These are phyloP conservation scores for Strigamia crassipes DNA, from an alignment of 2,888 invertebrate genomes.

Conservation along the genomic window DNA sequence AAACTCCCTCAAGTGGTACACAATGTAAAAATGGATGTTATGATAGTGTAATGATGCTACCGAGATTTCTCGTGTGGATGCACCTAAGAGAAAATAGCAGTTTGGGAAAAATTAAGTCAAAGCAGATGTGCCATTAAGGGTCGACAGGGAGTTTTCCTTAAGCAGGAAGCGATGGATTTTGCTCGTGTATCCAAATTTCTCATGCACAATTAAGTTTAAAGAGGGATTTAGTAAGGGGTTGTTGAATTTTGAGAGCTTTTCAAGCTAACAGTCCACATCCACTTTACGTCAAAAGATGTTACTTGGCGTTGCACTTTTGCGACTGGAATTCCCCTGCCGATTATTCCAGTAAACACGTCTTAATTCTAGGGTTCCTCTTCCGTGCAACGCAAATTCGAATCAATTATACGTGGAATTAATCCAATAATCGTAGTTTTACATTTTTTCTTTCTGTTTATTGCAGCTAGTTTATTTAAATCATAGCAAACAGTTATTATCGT, in stretches of 20 bases:
- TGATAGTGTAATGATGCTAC: constrained; percentile 35
- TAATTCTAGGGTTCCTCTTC: not conserved
- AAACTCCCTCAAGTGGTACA: not conserved
- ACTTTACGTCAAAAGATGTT: constrained; percentile 6
- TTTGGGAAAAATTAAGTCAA: constrained; percentile 30
- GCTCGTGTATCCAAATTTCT: constrained; percentile 37
- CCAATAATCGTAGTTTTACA: not conserved
- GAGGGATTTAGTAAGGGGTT: constrained; percentile 32
- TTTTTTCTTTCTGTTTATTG: too few relatives aligned
- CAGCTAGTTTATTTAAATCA: too few relatives aligned
- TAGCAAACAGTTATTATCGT: too few relatives aligned
- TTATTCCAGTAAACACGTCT: not conserved
- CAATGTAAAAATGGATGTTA: constrained; percentile 23
- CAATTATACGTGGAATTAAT: not conserved
- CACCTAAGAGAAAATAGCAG: constrained; percentile 35
- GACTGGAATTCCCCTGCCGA: not conserved
- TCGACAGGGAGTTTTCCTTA: constrained; percentile 28
- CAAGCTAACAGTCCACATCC: constrained; percentile 34
- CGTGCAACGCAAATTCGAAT: not conserved
- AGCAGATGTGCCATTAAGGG: constrained; percentile 42
- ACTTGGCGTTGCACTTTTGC: not conserved
- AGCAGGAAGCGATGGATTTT: constrained; percentile 42
- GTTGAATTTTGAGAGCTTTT: constrained; percentile 39
- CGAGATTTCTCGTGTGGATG: constrained; percentile 40
- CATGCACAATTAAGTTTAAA: constrained; percentile 32